A percentile compares a stretch with the other conserved stretches of the same genome.
phyloP scores from a whole-genome alignment of 2,113 vertebrate genomes.

The Corythornis cristatus region DNA sequence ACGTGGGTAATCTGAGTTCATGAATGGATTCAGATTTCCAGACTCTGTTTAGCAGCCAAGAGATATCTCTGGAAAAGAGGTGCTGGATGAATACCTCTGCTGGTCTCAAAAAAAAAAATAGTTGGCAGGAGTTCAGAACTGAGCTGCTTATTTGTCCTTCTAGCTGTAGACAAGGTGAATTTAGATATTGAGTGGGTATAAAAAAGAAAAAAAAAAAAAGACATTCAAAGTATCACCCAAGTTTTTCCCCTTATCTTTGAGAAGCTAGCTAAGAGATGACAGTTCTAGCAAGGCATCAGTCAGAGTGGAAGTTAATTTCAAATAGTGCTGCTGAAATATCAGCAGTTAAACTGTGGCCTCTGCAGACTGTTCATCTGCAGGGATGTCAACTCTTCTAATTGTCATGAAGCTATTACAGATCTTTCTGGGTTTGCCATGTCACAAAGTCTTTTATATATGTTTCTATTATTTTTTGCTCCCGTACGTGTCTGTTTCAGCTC shows the following conservation, averaged over 20 bases:
- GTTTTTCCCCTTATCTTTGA: background rate
- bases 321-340: background rate
- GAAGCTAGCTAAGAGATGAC: background rate
- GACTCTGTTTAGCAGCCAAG: conserved; percentile 46
- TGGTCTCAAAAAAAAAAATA: conserved; percentile 5
- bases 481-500: background rate
- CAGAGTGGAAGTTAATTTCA: background rate
- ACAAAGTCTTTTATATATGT: background rate
- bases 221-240: background rate
- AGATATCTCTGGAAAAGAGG: conserved; percentile 44
- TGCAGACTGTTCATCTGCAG: background rate
- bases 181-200: background rate
- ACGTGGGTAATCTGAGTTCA: conserved; percentile 62
- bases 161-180: conserved; percentile 41
- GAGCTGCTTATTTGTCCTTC: conserved; percentile 48
- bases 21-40: conserved; percentile 77
- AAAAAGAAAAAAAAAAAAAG: background rate
- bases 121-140: conserved; percentile 36
- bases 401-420: background rate
- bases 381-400: background rate
- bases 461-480: background rate
- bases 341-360: background rate
- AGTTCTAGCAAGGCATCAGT: background rate
- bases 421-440: background rate
- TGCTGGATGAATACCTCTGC: conserved; percentile 13